phyloP scores from a whole-genome alignment of 2,888 invertebrate genomes.

The Stratiomys singularior region DNA sequence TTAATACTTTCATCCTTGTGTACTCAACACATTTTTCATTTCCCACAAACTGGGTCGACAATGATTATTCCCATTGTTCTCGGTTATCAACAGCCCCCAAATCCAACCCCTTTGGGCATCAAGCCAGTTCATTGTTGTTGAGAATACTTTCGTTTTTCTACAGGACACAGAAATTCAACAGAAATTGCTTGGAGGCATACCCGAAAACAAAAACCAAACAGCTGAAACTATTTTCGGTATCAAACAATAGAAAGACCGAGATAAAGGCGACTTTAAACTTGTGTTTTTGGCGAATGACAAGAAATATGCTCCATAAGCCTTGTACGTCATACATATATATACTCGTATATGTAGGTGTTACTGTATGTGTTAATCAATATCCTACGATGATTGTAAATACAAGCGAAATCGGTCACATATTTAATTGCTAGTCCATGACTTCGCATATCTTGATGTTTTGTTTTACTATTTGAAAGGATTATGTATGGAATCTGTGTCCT shows the following conservation, averaged over 20 bases:
- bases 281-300: not conserved
- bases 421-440: constrained; percentile 29
- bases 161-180: too few relatives aligned
- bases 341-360: too few relatives aligned
- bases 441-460: constrained; percentile 6
- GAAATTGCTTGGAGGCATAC: too few relatives aligned
- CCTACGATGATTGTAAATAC: not conserved
- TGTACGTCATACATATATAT: too few relatives aligned
- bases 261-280: not conserved
- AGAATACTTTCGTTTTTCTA: constrained; percentile 10
- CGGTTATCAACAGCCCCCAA: not conserved
- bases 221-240: not conserved
- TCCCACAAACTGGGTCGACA: not conserved
- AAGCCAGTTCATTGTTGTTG: constrained; percentile 11
- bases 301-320: not conserved
- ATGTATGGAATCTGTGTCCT: too few relatives aligned
- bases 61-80: constrained; percentile 18
- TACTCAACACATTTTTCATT: not conserved
- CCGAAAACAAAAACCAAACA: not conserved
- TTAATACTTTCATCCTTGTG: too few relatives aligned
- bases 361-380: too few relatives aligned
- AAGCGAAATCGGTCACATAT: constrained; percentile 8
- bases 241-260: not conserved
- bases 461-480: not conserved
- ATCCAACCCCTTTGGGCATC: not conserved